Evolutionary conservation across 1,140 invertebrate species (phyloP).

Genomic region (Hylaeus anthracinus): DNA sequence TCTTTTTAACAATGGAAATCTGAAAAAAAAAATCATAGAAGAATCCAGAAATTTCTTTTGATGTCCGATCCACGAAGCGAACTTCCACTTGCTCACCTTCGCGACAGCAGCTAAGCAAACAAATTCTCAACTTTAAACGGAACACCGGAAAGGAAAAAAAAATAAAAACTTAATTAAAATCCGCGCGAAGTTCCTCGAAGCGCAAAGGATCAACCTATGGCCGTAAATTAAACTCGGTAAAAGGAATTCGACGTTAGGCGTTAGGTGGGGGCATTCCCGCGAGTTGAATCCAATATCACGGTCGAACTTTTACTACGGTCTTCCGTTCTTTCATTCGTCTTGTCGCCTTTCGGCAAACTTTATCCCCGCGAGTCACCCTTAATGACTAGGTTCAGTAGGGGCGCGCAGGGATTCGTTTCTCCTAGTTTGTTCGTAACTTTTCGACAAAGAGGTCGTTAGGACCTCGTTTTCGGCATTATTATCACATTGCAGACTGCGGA

Average conservation of each 20-base stretch:
- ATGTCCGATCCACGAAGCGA: neutral
- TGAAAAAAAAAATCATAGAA: neutral
- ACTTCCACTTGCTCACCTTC: too few relatives aligned
- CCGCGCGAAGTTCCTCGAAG: neutral
- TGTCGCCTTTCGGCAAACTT: slow-evolving; percentile 34
- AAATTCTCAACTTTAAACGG: neutral
- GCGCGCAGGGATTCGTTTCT: slow-evolving; percentile 4
- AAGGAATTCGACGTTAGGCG: neutral
- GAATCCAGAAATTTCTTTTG: neutral
- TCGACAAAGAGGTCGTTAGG: slow-evolving; percentile 30
- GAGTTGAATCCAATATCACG: slow-evolving; percentile 16
- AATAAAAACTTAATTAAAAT: slow-evolving; percentile 26
- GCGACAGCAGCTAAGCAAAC: neutral
- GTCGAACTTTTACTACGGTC: slow-evolving; percentile 18
- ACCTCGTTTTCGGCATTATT: slow-evolving; percentile 33
- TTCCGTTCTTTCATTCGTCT: slow-evolving; percentile 31
- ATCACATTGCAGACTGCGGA: neutral
- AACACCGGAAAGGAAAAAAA: neutral
- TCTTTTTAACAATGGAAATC: too few relatives aligned
- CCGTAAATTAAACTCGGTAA: slow-evolving; percentile 21
- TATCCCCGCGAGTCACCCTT: slow-evolving; percentile 21
- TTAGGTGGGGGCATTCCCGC: neutral
- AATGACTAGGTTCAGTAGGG: slow-evolving; percentile 32
- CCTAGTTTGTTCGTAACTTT: slow-evolving; percentile 39
- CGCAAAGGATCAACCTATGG: slow-evolving; percentile 18